Base-by-base conservation (phyloP, 2,888 invertebrate species). In the Thelaira solivaga region DNA sequence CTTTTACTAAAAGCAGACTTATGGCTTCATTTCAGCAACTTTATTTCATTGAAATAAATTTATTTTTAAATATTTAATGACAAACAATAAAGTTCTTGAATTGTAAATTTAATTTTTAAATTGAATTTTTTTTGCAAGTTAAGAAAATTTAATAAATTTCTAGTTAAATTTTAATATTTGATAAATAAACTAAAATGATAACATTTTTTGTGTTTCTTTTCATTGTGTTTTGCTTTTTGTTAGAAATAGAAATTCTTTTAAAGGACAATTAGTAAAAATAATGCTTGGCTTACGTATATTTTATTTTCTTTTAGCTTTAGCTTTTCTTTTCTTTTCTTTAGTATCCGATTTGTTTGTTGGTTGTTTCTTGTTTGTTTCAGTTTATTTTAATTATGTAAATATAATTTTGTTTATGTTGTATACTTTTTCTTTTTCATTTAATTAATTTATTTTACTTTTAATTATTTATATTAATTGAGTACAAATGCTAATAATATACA, bases 391-490 rank as follows among this genome's bases (percentile, higher is more conserved):
- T 24, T 68, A 47, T 74, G 36, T 76, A 73, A 73, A 73, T 73
- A 73, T 64, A 69, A 72, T 65, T 59, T 67, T 74, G 43, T 61
- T n/a, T 80, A 55, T 74, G 34, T 77, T 82, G 43, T 73, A 68
- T 73, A 62, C 45, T 64, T 61, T 62, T 26, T 61, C 65, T 69
- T 81, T 65, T 45, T 74, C 80, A 76, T 82, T 83, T 80, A 80
- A 76, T 79, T 80, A 81, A 55, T 81, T 13, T 67, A 64, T 53
- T 76, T 34, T 69, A 29, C 45, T 80, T 36, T 65, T 47, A 71
- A 61, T 57, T 34, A 61, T 51, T 79, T 59, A n/a, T n/a, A n/a
- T n/a, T n/a, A 51, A 69, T 65, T 51, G 64, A 71, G 69, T 64
- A 76, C 69, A 69, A 71, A 76, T 76, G 69, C 68, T 68, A 76